These are phyloP conservation scores for Drosophila dives DNA, from an alignment of 2,888 invertebrate species.

Conservation along the genomic window DNA sequence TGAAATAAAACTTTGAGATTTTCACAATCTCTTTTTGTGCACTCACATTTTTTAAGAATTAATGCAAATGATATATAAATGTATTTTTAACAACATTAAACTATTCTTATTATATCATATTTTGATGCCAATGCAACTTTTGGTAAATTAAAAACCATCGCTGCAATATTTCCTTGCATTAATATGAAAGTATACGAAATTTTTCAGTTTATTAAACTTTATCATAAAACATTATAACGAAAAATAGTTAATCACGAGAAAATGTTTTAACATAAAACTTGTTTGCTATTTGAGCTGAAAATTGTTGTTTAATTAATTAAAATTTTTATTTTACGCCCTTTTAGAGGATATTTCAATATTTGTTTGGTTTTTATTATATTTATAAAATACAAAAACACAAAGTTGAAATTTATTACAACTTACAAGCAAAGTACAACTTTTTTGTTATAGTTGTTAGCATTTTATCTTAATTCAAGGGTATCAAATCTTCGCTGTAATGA, in stretches of 20 bases:
- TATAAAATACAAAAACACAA: not conserved
- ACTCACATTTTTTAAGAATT: constrained; percentile 55
- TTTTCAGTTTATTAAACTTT: constrained; percentile 3
- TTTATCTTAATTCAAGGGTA: not conserved
- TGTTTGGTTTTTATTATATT: not conserved
- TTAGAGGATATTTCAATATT: no score
- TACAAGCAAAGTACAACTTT: not conserved
- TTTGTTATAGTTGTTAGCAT: not conserved
- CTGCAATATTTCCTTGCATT: constrained; percentile 7
- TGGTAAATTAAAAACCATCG: constrained; percentile 33
- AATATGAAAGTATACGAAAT: not conserved
- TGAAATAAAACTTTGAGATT: constrained; percentile 67
- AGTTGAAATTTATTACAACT: not conserved
- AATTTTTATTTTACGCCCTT: not conserved
- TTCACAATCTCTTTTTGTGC: constrained; percentile 51
- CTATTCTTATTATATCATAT: not conserved
- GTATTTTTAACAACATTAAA: constrained; percentile 50
- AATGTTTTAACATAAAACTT: not conserved
- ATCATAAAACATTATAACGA: not conserved
- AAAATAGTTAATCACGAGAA: not conserved
- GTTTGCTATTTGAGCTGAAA: constrained; percentile 2
- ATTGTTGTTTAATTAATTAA: constrained; percentile 8
- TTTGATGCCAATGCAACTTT: constrained; percentile 24
- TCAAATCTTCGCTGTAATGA: not conserved
- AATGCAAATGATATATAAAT: constrained; percentile 64